Percentiles rank a stretch among this genome's conserved stretches.
These are phyloP conservation scores for Zaprionus lachaisei DNA, from an alignment of 1,140 invertebrate species.

Conservation along the genomic window DNA sequence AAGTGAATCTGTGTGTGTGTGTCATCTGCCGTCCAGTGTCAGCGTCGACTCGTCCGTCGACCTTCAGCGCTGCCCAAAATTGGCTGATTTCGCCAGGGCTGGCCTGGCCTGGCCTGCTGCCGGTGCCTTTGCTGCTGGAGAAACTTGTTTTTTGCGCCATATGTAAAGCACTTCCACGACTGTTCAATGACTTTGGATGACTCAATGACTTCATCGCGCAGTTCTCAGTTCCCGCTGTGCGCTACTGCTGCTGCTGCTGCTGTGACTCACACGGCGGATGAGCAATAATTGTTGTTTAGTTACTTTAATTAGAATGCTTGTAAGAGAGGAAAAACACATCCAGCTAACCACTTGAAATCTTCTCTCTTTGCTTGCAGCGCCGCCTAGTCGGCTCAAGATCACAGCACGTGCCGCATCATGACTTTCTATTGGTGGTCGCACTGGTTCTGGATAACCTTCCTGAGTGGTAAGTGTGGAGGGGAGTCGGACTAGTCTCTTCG, in stretches of 20 bases:
- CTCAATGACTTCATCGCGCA: neutral
- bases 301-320: conserved; percentile 23
- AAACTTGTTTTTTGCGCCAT: conserved; percentile 28
- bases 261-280: conserved; percentile 43
- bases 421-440: conserved; percentile 90
- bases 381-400: conserved; percentile 57
- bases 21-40: conserved; percentile 23
- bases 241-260: neutral
- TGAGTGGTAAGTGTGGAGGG: conserved; percentile 53
- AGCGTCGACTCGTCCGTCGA: conserved; percentile 30
- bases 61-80: conserved; percentile 26
- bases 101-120: neutral
- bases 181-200: conserved; percentile 10
- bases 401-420: conserved; percentile 85
- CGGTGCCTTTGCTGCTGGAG: neutral
- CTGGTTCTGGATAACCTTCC: conserved; percentile 88
- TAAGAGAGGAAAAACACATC: neutral
- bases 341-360: conserved; percentile 15
- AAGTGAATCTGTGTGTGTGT: neutral
- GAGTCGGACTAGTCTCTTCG: neutral
- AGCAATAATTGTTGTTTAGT: conserved; percentile 22
- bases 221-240: neutral
- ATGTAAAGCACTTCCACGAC: conserved; percentile 8
- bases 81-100: conserved; percentile 6
- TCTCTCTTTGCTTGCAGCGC: conserved; percentile 25